These are phyloP conservation scores for Prionace glauca DNA, from an alignment of 2,797 vertebrate genomes.

Conservation along the genomic window DNA sequence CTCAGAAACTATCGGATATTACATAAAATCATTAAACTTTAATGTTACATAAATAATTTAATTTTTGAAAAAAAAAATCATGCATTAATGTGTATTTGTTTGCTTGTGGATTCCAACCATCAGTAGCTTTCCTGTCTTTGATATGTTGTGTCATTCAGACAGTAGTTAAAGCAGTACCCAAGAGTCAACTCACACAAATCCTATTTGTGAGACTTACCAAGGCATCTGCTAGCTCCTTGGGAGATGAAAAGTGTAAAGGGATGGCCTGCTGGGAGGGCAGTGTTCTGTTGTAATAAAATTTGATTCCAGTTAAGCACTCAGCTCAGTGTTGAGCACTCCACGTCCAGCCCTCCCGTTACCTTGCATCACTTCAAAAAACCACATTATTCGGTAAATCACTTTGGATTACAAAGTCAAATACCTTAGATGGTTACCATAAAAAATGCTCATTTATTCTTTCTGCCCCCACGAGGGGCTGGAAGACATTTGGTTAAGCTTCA, in stretches of 20 bases:
- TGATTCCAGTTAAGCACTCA: neutral
- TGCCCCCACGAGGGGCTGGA: neutral
- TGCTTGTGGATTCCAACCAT: neutral
- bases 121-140: conserved; percentile 16
- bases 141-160: neutral
- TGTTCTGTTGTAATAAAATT: conserved; percentile 23
- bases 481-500: neutral
- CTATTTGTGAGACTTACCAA: neutral
- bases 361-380: neutral
- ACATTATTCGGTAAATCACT: neutral
- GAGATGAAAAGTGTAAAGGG: conserved; percentile 23
- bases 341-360: neutral
- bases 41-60: neutral
- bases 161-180: conserved; percentile 1
- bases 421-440: neutral
- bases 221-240: conserved; percentile 16
- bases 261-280: conserved; percentile 14
- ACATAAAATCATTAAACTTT: neutral
- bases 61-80: neutral
- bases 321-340: neutral
- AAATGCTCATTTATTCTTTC: neutral
- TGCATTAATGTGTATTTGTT: neutral
- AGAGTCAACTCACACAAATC: neutral
- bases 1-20: neutral
- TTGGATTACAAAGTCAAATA: conserved; percentile 15